Conservation (phyloP, 2,797 vertebrate genomes). For the Diglossa cyanea region DNA sequence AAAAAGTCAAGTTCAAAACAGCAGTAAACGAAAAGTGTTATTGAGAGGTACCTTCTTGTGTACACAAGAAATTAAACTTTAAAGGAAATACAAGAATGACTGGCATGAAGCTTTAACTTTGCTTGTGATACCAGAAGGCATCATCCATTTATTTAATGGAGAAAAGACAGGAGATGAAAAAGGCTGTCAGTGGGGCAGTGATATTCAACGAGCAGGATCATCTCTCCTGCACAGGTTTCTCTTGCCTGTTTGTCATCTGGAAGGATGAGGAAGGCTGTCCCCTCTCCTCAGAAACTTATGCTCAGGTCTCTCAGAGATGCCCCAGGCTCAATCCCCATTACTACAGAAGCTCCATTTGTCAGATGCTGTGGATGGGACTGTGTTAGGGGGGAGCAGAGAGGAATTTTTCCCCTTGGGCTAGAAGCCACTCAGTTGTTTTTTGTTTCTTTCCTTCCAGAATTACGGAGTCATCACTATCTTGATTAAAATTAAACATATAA, state of each 20-base stretch:
- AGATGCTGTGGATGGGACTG: neutral
- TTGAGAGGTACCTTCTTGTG: neutral
- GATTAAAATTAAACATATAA: neutral
- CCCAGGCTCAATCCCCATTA: neutral
- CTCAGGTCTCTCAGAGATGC: neutral
- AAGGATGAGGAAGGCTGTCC: neutral
- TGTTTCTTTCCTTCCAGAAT: neutral
- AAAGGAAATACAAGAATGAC: neutral
- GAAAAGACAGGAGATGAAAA: neutral
- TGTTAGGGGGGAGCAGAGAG: neutral
- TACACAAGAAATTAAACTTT: neutral
- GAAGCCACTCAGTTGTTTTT: neutral
- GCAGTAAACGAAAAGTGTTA: neutral
- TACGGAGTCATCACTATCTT: neutral
- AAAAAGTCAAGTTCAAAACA: neutral
- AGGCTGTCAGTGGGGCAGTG: neutral
- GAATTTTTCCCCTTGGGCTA: neutral
- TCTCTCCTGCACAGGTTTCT: neutral
- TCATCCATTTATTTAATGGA: neutral
- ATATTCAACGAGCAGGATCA: neutral
- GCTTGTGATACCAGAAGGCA: neutral
- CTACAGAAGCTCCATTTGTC: neutral
- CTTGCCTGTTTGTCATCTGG: neutral
- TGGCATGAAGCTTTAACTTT: neutral
- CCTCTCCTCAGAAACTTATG: neutral